phyloP scores from a whole-genome alignment of 1,140 invertebrate species.

The Caenorhabditis elegans region WBcel235 BX284602.5:11954501-11955000 shows the following conservation, averaged over 20 bases:
- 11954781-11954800: neutral
- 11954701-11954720: too few relatives aligned
- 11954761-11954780: neutral
- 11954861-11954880: slow-evolving; percentile 37
- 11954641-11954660: too few relatives aligned
- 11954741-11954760: neutral
- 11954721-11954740: neutral
- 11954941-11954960: too few relatives aligned
- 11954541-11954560: neutral
- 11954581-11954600: neutral
- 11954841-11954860: slow-evolving; percentile 21
- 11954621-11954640: too few relatives aligned
- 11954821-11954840: slow-evolving; percentile 17
- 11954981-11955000: too few relatives aligned
- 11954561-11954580: neutral
- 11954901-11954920: slow-evolving; percentile 26
- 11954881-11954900: slow-evolving; percentile 40
- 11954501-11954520: neutral
- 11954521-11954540: neutral
- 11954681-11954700: too few relatives aligned
- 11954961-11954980: too few relatives aligned
- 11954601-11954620: too few relatives aligned
- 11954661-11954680: too few relatives aligned
- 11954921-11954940: neutral
- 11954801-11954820: neutral